Conservation (phyloP, 2,888 invertebrate genomes). For the Apamea anceps region DNA sequence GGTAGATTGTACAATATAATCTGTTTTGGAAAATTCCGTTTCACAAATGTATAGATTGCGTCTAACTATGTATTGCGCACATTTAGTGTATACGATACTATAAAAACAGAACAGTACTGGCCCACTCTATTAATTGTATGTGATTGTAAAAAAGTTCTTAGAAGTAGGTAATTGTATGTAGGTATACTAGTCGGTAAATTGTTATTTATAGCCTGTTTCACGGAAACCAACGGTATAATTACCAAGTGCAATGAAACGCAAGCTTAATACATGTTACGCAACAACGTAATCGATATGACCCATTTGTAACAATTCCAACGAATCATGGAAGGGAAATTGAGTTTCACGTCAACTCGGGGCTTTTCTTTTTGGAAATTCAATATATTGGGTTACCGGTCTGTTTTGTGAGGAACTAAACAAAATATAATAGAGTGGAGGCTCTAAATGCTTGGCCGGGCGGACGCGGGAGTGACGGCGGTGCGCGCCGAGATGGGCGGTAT, state of each 20-base stretch:
- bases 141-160: slow-evolving; percentile 62
- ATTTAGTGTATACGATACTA: slow-evolving; percentile 25
- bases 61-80: background rate
- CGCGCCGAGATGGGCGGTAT: slow-evolving; percentile 78
- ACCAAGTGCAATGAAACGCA: slow-evolving; percentile 71
- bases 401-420: slow-evolving; percentile 71
- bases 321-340: slow-evolving; percentile 62
- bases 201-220: slow-evolving; percentile 75
- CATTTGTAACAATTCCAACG: slow-evolving; percentile 62
- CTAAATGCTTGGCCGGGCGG: slow-evolving; percentile 78
- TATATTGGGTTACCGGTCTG: slow-evolving; percentile 56
- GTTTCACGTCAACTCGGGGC: slow-evolving; percentile 32
- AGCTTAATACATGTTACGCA: slow-evolving; percentile 64
- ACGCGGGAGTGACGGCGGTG: slow-evolving; percentile 77
- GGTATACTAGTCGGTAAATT: slow-evolving; percentile 70
- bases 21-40: slow-evolving; percentile 4
- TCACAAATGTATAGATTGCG: background rate
- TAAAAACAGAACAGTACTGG: slow-evolving; percentile 4
- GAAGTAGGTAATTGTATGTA: slow-evolving; percentile 71
- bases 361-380: slow-evolving; percentile 63
- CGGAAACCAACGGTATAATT: slow-evolving; percentile 72
- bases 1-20: background rate
- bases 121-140: slow-evolving; percentile 18
- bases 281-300: slow-evolving; percentile 66
- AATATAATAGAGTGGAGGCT: slow-evolving; percentile 76